Evolutionary conservation across 2,797 vertebrate genomes (phyloP).

Genomic region (Dipus sagitta): DNA sequence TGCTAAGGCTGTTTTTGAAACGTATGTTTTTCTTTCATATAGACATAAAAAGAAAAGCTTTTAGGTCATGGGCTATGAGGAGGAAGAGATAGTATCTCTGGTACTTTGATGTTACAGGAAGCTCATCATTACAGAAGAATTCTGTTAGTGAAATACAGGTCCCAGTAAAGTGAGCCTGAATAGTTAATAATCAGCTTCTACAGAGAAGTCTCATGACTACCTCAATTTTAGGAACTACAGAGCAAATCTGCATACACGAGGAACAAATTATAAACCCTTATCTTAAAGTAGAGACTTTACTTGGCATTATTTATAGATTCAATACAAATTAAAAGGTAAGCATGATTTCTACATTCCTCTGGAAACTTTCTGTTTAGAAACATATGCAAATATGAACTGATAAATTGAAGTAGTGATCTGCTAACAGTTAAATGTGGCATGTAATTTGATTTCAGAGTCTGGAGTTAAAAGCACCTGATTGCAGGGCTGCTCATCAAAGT

Average conservation of each 20-base stretch:
- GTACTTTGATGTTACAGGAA: conserved; percentile 95
- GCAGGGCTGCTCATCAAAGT: no score
- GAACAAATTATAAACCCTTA: conserved; percentile 74
- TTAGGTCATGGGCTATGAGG: conserved; percentile 86
- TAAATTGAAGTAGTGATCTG: conserved; percentile 68
- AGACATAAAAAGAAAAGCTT: conserved; percentile 89
- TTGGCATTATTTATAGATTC: conserved; percentile 74
- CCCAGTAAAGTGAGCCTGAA: conserved; percentile 84
- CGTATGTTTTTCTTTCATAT: conserved; percentile 87
- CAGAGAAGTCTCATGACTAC: conserved; percentile 71
- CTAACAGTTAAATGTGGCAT: conserved; percentile 54
- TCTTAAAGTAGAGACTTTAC: conserved; percentile 55
- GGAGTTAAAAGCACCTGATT: no score
- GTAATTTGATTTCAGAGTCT: not conserved
- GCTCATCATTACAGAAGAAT: conserved; percentile 85
- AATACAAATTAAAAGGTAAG: conserved; percentile 71
- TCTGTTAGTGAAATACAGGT: conserved; percentile 79
- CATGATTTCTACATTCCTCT: conserved; percentile 71
- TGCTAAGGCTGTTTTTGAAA: conserved; percentile 84
- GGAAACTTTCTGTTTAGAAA: conserved; percentile 75
- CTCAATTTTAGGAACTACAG: conserved; percentile 56
- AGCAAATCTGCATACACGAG: conserved; percentile 46
- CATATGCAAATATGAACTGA: conserved; percentile 64
- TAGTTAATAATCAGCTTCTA: conserved; percentile 80
- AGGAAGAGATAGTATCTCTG: conserved; percentile 86